Base-by-base conservation (phyloP, 2,888 invertebrate species). In the Saturnia japonica region DNA sequence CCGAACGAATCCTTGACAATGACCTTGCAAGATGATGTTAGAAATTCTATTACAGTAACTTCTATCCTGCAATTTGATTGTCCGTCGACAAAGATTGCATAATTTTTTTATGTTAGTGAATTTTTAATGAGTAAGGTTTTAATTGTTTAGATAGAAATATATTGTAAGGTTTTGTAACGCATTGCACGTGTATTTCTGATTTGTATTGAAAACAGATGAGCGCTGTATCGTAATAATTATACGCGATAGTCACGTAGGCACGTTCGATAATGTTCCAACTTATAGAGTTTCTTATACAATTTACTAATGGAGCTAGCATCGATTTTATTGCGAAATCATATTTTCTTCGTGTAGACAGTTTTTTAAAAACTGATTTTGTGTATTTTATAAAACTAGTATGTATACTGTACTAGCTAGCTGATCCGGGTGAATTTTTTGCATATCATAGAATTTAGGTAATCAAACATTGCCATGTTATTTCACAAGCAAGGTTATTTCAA, bases 101-200 rank as follows among this genome's bases (percentile, higher is more conserved):
- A 11, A 9, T 9, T 11, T 8, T 54, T 54, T 54, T 11, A 22
- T n/a, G 9, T 34, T 1, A 22, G 1, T 54, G n/a, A 54, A 28
- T 28, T 60, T 12, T 60, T 60, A 28, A 60, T 28, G 12, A 25
- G 14, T 60, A 28, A 28, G 1, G 8, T 1, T 12, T 57, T 25
- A 14, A 14, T 60, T 60, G 28, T 25, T 28, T 60, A 60, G 14
- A 25, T 28, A 60, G 11, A 25, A 28, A 0, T 28, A 60, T 60
- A 60, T 60, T 28, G 1, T 60, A 28, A 28, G 28, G 28, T 60
- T 60, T 12, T 60, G 57, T 60, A 60, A 60, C 25, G 1, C 25
- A 28, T 60, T 60, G 57, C 57, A 60, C 57, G 6, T 60, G 28
- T 60, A 60, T 60, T 60, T 60, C 25, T 25, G 57, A 25, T 60